Evolutionary conservation across 2,888 invertebrate species (phyloP).

Genomic region (Nymphalis polychloros): DNA sequence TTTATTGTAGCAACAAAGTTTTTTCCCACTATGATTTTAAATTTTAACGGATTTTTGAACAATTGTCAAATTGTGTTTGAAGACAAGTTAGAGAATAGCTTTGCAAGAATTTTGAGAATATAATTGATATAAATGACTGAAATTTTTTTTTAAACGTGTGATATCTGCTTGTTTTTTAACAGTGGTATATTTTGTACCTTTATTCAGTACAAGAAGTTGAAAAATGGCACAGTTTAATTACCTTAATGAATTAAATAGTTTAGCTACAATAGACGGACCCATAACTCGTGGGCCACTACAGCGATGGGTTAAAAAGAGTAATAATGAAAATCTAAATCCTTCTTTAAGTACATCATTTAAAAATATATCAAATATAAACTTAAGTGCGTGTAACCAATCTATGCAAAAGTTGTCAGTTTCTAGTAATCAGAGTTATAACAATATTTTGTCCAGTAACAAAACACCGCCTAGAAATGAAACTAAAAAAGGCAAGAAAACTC

Average conservation of each 20-base stretch:
- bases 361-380: slow-evolving; percentile 77
- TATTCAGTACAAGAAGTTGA: slow-evolving; percentile 10
- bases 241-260: slow-evolving; percentile 89
- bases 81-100: background rate
- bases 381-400: slow-evolving; percentile 84
- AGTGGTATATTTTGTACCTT: slow-evolving; percentile 7
- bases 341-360: slow-evolving; percentile 67
- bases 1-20: slow-evolving; percentile 6
- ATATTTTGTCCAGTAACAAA: slow-evolving; percentile 78
- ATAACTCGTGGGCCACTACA: slow-evolving; percentile 89
- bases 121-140: slow-evolving; percentile 17
- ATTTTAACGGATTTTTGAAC: slow-evolving; percentile 43
- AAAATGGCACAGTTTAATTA: slow-evolving; percentile 90
- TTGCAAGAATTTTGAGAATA: slow-evolving; percentile 8
- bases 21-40: slow-evolving; percentile 36
- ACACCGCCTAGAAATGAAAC: slow-evolving; percentile 79
- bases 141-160: slow-evolving; percentile 30
- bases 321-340: slow-evolving; percentile 82
- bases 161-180: slow-evolving; percentile 22
- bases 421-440: slow-evolving; percentile 81
- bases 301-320: slow-evolving; percentile 89
- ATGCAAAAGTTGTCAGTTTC: slow-evolving; percentile 83
- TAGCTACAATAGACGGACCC: slow-evolving; percentile 89
- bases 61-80: slow-evolving; percentile 40
- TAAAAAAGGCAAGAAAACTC: slow-evolving; percentile 85